These are phyloP conservation scores for Hirundichthys speculiger DNA, from an alignment of 2,113 vertebrate species.

Conservation along the genomic window DNA sequence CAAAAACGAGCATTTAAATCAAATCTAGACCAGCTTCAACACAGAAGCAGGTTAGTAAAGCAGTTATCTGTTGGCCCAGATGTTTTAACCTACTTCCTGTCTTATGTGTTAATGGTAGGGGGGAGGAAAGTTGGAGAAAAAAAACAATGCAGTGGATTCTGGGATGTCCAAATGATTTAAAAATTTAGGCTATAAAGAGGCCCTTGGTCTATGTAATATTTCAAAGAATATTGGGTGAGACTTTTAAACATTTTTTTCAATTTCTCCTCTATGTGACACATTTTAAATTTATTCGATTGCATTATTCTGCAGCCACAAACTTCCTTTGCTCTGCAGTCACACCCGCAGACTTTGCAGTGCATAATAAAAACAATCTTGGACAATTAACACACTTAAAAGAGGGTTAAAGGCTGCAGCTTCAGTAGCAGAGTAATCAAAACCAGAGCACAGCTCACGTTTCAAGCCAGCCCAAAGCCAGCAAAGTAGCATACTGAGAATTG, in stretches of 20 bases:
- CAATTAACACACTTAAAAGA: slow-evolving; percentile 50
- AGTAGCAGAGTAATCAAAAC: slow-evolving; percentile 38
- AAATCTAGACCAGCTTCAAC: slow-evolving; percentile 20
- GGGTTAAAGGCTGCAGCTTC: slow-evolving; percentile 32
- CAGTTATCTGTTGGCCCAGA: slow-evolving; percentile 56
- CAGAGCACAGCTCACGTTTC: slow-evolving; percentile 44
- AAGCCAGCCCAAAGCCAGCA: slow-evolving; percentile 58
- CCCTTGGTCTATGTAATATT: slow-evolving; percentile 8
- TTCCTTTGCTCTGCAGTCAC: slow-evolving; percentile 7
- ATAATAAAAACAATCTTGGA: slow-evolving; percentile 23
- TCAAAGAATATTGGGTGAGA: slow-evolving; percentile 2
- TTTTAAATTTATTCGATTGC: too few relatives aligned
- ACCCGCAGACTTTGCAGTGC: slow-evolving; percentile 10
- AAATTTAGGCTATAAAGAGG: slow-evolving; percentile 26
- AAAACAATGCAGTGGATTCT: neutral
- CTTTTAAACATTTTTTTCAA: neutral
- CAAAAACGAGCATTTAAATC: slow-evolving; percentile 40
- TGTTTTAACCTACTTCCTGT: slow-evolving; percentile 53
- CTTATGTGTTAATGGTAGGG: slow-evolving; percentile 26
- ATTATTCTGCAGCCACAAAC: too few relatives aligned
- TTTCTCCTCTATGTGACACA: neutral
- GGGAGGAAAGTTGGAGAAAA: slow-evolving; percentile 28
- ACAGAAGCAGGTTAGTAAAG: slow-evolving; percentile 60
- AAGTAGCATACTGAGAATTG: slow-evolving; percentile 59
- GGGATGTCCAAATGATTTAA: slow-evolving; percentile 4